A percentile compares a stretch with the other conserved stretches of the same genome.
These are phyloP conservation scores for Desmodus rotundus DNA, from an alignment of 2,113 vertebrate genomes.

Conservation along the genomic window DNA sequence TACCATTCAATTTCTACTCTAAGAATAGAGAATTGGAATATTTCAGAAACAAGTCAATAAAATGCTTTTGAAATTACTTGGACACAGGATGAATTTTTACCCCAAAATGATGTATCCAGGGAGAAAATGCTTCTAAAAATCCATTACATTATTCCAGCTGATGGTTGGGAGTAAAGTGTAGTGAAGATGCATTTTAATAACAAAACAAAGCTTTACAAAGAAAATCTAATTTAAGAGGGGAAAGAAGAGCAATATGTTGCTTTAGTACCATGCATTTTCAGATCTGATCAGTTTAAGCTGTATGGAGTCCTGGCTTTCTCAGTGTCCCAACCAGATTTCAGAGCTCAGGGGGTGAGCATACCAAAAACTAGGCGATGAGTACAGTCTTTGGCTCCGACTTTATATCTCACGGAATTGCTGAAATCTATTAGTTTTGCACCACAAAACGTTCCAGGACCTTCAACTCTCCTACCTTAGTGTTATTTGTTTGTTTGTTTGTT, in stretches of 20 bases:
- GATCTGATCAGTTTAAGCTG: background rate
- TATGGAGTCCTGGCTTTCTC: background rate
- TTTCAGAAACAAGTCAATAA: slow-evolving; percentile 49
- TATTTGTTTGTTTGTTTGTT: background rate
- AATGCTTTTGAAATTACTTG: slow-evolving; percentile 48
- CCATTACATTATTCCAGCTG: slow-evolving; percentile 27
- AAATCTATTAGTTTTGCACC: background rate
- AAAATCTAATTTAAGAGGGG: slow-evolving; percentile 32
- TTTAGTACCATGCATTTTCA: background rate
- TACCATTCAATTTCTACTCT: slow-evolving; percentile 34
- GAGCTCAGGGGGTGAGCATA: background rate
- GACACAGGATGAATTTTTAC: slow-evolving; percentile 53
- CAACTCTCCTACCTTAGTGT: background rate
- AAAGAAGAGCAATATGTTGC: background rate
- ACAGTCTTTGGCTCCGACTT: background rate
- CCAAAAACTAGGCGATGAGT: background rate
- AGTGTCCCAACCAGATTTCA: background rate
- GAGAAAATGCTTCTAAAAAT: slow-evolving; percentile 45
- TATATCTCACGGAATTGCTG: background rate
- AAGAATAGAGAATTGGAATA: slow-evolving; percentile 37
- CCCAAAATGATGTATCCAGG: slow-evolving; percentile 33
- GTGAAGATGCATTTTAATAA: slow-evolving; percentile 13
- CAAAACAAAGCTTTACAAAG: slow-evolving; percentile 1
- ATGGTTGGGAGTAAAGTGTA: background rate
- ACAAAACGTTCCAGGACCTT: background rate